Conservation (phyloP, 1,140 invertebrate genomes). For the Drosophila subpulchrella region DNA sequence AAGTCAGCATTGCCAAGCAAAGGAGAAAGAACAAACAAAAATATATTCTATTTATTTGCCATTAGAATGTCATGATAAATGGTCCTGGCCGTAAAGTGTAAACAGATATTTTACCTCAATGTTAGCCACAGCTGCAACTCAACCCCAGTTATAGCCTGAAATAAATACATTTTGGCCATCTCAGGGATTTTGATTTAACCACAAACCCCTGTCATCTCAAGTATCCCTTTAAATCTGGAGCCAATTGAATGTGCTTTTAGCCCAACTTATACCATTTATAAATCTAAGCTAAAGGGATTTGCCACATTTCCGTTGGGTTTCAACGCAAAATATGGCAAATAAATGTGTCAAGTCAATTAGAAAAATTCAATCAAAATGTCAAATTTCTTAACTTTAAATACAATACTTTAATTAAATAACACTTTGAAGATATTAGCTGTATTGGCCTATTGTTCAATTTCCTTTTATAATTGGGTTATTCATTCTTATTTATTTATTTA, state of each 20-base stretch:
- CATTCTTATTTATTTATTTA: no score
- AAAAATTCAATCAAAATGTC: slow-evolving; percentile 4
- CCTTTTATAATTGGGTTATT: no score
- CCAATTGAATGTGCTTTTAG: slow-evolving; percentile 24
- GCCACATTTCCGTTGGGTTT: neutral
- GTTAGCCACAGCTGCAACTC: slow-evolving; percentile 26
- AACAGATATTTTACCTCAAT: slow-evolving; percentile 45
- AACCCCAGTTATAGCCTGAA: slow-evolving; percentile 1
- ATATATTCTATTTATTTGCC: slow-evolving; percentile 42
- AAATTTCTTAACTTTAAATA: neutral
- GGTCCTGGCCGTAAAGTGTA: slow-evolving; percentile 17
- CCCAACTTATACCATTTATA: slow-evolving; percentile 25
- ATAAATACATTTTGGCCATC: slow-evolving; percentile 25
- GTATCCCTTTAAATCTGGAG: slow-evolving; percentile 20
- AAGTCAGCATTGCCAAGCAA: slow-evolving; percentile 26
- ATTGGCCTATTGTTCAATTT: neutral
- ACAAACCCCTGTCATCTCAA: slow-evolving; percentile 16
- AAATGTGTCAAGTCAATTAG: slow-evolving; percentile 13
- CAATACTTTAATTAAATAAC: neutral
- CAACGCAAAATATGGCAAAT: slow-evolving; percentile 3
- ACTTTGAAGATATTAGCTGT: neutral
- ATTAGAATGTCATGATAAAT: slow-evolving; percentile 48
- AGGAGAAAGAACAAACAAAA: slow-evolving; percentile 1
- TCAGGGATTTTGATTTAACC: slow-evolving; percentile 23
- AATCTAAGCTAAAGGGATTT: slow-evolving; percentile 3